A percentile compares a stretch with the other conserved stretches of the same genome.
Evolutionary conservation across 2,113 vertebrate species (phyloP).

Genomic region (Tamias sibiricus): DNA sequence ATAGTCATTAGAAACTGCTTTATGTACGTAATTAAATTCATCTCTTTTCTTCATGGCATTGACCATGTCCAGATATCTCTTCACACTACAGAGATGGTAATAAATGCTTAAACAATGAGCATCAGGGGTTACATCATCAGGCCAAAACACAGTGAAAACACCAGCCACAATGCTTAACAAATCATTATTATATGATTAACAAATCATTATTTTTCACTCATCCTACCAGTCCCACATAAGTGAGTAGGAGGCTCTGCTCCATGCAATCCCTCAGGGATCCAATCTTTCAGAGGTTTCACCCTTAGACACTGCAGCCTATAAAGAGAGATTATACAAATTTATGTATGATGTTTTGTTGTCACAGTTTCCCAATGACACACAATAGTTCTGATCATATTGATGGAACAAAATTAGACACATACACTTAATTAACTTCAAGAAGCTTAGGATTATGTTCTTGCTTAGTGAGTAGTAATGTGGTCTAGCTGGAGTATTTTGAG

Average conservation of each 20-base stretch:
- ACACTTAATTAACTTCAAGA: not conserved
- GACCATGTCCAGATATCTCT: not conserved
- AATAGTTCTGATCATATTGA: not conserved
- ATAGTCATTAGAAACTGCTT: not conserved
- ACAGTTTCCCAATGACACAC: not conserved
- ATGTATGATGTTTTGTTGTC: not conserved
- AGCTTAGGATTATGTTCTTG: not conserved
- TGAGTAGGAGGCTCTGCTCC: not conserved
- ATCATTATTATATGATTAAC: not conserved
- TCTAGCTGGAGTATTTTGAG: not conserved
- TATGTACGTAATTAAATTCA: not conserved
- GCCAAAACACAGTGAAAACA: not conserved
- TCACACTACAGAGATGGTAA: not conserved
- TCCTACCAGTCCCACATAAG: too few relatives aligned
- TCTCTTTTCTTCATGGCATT: fast-evolving
- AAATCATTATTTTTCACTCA: not conserved
- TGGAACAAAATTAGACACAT: not conserved
- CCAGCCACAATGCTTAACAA: not conserved
- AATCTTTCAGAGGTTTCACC: fast-evolving
- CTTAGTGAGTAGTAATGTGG: not conserved
- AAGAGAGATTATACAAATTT: not conserved
- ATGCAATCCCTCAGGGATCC: not conserved
- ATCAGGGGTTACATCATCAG: not conserved
- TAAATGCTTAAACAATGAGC: not conserved
- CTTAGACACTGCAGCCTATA: not conserved